These are phyloP conservation scores for Goniozus legneri DNA, from an alignment of 1,140 invertebrate species.

Conservation along the genomic window DNA sequence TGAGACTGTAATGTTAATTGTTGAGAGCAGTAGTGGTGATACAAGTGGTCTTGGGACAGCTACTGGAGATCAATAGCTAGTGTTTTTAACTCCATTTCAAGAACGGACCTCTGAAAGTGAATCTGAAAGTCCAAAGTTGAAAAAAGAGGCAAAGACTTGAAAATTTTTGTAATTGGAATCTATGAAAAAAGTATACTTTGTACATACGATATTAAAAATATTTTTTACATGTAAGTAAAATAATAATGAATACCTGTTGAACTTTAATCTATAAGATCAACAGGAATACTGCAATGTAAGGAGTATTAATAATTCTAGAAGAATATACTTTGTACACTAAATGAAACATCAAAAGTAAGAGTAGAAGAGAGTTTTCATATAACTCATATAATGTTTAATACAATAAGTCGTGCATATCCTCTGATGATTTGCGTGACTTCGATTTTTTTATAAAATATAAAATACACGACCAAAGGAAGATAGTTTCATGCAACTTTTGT, in stretches of 20 bases:
- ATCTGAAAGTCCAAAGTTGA: slow-evolving; percentile 12
- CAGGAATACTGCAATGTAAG: no score
- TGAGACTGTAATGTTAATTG: slow-evolving; percentile 60
- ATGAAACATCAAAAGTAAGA: no score
- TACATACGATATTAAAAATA: not conserved
- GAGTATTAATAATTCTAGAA: not conserved
- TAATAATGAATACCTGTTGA: not conserved
- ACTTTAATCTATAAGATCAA: no score
- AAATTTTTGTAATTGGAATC: not conserved
- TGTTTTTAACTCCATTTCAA: slow-evolving; percentile 37
- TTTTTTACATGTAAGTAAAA: not conserved
- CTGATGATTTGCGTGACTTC: no score
- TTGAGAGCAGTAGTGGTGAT: slow-evolving; percentile 52
- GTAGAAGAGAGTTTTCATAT: no score
- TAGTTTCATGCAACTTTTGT: no score
- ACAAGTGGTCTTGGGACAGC: slow-evolving; percentile 32
- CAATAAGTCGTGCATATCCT: no score
- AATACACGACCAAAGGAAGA: no score
- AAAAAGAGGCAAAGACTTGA: slow-evolving; percentile 20
- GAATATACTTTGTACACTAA: not conserved
- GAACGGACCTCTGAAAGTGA: slow-evolving; percentile 28
- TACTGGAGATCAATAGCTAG: slow-evolving; percentile 48
- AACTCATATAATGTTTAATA: no score
- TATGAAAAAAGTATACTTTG: not conserved
- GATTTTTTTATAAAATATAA: no score